Percentiles rank a stretch among this genome's conserved stretches.
Evolutionary conservation across 2,113 vertebrate species (phyloP).

Genomic region (Desmodus rotundus): DNA sequence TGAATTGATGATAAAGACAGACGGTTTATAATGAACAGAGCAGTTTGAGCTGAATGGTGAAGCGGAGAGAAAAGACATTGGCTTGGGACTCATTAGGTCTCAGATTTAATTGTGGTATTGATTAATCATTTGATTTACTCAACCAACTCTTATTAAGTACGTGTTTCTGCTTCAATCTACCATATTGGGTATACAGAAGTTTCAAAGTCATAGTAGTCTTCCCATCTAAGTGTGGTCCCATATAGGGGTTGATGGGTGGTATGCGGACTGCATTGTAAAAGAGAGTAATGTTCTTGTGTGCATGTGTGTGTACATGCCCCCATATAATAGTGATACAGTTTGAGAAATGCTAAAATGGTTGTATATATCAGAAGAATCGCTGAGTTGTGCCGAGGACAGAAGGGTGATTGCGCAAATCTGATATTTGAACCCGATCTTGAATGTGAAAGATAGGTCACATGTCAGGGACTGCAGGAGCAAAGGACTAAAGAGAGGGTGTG

Average conservation of each 20-base stretch:
- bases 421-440: not conserved
- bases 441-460: not conserved
- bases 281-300: not conserved
- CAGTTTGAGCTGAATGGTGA: not conserved
- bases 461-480: not conserved
- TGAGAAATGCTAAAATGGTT: not conserved
- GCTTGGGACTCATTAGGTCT: not conserved
- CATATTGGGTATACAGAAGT: not conserved
- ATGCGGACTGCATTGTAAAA: not conserved
- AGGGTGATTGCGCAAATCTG: not conserved
- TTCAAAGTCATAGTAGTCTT: not conserved
- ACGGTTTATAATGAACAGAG: constrained; percentile 18
- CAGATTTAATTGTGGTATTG: constrained; percentile 22
- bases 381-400: not conserved
- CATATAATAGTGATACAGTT: not conserved
- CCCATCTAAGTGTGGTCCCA: not conserved
- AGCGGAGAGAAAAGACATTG: not conserved
- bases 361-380: not conserved
- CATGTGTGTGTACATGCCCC: not conserved
- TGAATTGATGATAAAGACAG: not conserved
- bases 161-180: not conserved
- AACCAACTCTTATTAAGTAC: not conserved
- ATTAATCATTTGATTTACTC: constrained; percentile 33
- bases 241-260: not conserved
- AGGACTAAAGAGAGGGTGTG: not conserved